Conservation (phyloP, 2,113 vertebrate species). For the Scomber colias region DNA sequence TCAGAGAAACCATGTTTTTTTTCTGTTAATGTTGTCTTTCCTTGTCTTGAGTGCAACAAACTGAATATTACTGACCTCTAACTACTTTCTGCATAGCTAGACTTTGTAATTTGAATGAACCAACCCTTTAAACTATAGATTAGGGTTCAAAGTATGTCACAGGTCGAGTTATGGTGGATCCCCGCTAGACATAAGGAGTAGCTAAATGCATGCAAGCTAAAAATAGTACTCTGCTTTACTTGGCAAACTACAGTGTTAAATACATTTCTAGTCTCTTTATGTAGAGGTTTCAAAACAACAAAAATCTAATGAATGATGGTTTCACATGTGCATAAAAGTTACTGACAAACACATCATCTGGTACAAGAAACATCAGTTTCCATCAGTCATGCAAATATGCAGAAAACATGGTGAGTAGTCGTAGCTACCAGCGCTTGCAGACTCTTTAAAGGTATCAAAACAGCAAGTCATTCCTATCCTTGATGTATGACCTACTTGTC, state of each 20-base stretch:
- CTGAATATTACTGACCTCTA: too few species aligned
- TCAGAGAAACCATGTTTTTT: not conserved
- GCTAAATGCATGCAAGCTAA: too few species aligned
- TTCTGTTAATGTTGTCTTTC: not conserved
- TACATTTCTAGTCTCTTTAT: too few species aligned
- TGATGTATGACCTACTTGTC: conserved; percentile 37
- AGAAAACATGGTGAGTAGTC: not conserved
- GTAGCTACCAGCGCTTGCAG: conserved; percentile 1
- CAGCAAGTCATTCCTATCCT: conserved; percentile 22
- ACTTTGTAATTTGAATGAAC: too few species aligned
- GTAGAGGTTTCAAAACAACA: not conserved
- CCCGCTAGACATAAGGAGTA: too few species aligned
- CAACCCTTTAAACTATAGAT: too few species aligned
- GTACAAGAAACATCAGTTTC: conserved; percentile 3
- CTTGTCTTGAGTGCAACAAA: too few species aligned
- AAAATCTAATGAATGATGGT: not conserved
- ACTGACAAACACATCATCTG: not conserved
- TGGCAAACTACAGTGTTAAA: too few species aligned
- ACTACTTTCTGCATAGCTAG: too few species aligned
- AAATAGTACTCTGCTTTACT: too few species aligned
- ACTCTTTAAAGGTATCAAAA: conserved; percentile 45
- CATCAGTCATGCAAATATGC: not conserved
- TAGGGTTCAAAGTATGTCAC: too few species aligned
- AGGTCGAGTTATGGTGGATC: too few species aligned
- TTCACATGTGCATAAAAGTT: not conserved